Percentiles rank a stretch among this genome's conserved stretches.
Evolutionary conservation across 2,888 invertebrate genomes (phyloP).

Genomic region (Cerceris ruficornis): DNA sequence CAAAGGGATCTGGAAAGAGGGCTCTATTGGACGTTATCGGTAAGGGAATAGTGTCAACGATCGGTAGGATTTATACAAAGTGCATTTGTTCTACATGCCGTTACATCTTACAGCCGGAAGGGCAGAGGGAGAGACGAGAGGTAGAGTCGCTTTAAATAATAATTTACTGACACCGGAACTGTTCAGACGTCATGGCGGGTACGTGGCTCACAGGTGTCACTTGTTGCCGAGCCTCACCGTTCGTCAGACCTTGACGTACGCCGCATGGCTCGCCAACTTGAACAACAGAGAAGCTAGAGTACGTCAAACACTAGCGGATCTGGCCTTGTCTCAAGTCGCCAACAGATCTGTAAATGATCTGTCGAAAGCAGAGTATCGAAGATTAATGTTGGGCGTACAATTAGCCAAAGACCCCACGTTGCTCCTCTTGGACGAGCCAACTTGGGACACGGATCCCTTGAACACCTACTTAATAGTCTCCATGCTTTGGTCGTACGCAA

Average conservation of each 20-base stretch:
- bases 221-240: constrained; percentile 94
- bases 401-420: constrained; percentile 96
- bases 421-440: constrained; percentile 95
- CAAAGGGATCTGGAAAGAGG: constrained; percentile 97
- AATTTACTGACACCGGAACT: constrained; percentile 90
- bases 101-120: constrained; percentile 84
- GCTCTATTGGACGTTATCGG: constrained; percentile 95
- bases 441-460: constrained; percentile 96
- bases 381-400: constrained; percentile 95
- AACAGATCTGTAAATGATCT: constrained; percentile 92
- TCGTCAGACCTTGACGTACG: constrained; percentile 91
- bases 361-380: constrained; percentile 93
- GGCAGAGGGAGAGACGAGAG: constrained; percentile 90
- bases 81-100: background rate
- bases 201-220: constrained; percentile 93
- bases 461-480: constrained; percentile 97
- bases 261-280: constrained; percentile 83
- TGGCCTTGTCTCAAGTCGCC: constrained; percentile 95
- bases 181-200: constrained; percentile 93
- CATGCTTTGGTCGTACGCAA: constrained; percentile 94
- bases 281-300: constrained; percentile 87
- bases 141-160: constrained; percentile 94
- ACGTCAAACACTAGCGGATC: constrained; percentile 95
- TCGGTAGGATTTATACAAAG: no score
- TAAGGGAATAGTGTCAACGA: constrained; percentile 44